Conservation (phyloP, 1,140 invertebrate genomes). For the silkworm (Bombyx mori) region DNA sequence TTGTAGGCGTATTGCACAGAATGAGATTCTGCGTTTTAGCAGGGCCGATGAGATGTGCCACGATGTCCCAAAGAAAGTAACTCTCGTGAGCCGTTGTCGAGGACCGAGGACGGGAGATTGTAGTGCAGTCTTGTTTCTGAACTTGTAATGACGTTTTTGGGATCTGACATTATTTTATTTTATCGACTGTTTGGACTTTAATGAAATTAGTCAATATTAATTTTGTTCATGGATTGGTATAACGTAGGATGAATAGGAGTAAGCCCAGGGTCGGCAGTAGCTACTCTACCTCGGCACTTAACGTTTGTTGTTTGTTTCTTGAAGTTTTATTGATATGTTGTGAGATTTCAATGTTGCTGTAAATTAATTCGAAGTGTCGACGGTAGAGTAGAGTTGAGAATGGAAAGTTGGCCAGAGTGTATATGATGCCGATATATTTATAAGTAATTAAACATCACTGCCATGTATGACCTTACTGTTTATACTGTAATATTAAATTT, state of each 20-base stretch:
- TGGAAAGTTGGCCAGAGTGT: constrained; percentile 37
- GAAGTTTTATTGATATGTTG: constrained; percentile 60
- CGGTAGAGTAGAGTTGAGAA: constrained; percentile 11
- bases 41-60: constrained; percentile 60
- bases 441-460: constrained; percentile 66
- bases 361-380: constrained; percentile 34
- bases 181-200: constrained; percentile 28
- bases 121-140: constrained; percentile 18
- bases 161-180: constrained; percentile 27
- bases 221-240: constrained; percentile 39
- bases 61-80: constrained; percentile 67
- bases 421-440: constrained; percentile 49
- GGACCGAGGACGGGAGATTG: neutral
- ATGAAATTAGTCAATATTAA: constrained; percentile 29
- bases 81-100: constrained; percentile 35
- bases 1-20: constrained; percentile 53
- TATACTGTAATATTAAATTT: constrained; percentile 65
- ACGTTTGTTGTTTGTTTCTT: constrained; percentile 56
- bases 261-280: constrained; percentile 44
- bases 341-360: constrained; percentile 53
- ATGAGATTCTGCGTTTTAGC: constrained; percentile 63
- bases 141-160: constrained; percentile 21
- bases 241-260: constrained; percentile 36
- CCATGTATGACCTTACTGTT: constrained; percentile 70
- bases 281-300: constrained; percentile 30